phyloP scores from a whole-genome alignment of 2,888 invertebrate genomes.

The Callimorpha dominula region DNA sequence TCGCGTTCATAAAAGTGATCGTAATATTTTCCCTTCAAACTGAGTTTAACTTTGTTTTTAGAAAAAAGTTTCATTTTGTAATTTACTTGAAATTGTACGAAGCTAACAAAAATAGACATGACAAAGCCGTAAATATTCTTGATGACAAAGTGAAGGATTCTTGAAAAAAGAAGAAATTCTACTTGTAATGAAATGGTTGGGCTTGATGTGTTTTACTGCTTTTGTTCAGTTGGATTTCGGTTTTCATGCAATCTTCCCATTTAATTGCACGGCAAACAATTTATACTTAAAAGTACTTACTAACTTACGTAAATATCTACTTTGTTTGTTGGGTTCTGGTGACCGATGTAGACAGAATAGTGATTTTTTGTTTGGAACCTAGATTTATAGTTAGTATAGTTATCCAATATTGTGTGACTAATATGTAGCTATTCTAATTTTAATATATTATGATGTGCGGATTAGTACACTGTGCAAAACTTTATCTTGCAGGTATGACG shows the following conservation, averaged over 20 bases:
- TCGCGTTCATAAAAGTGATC: slow-evolving; percentile 70
- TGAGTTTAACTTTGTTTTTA: slow-evolving; percentile 55
- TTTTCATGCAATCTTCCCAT: neutral
- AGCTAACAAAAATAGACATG: slow-evolving; percentile 40
- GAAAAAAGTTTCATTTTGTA: slow-evolving; percentile 63
- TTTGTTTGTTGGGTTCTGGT: no score
- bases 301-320: no score
- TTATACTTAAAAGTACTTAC: no score
- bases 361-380: no score
- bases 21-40: slow-evolving; percentile 61
- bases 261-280: neutral
- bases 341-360: no score
- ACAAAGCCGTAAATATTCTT: slow-evolving; percentile 37
- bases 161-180: slow-evolving; percentile 1
- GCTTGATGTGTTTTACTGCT: neutral
- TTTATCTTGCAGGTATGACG: no score
- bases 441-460: no score
- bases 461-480: no score
- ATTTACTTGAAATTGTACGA: slow-evolving; percentile 58
- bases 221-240: neutral
- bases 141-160: slow-evolving; percentile 12
- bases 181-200: neutral
- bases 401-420: no score
- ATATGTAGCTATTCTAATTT: no score
- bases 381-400: no score